phyloP scores from a whole-genome alignment of 2,888 invertebrate genomes.

The Stictocephala bisonia region DNA sequence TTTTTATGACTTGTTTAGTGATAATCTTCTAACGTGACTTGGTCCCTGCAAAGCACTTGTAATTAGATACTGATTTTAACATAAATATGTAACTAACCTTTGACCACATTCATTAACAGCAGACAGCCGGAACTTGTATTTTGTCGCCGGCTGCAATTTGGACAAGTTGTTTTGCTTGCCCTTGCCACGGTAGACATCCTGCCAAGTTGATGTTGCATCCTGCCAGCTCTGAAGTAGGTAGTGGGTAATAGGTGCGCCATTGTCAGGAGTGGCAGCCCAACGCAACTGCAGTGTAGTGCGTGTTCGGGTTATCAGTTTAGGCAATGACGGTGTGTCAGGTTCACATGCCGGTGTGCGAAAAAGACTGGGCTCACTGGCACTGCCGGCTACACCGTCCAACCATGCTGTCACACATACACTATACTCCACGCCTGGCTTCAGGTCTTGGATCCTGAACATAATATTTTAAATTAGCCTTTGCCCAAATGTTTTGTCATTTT shows the following conservation, averaged over 20 bases:
- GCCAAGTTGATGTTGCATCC: slow-evolving; percentile 65
- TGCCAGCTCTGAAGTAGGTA: slow-evolving; percentile 77
- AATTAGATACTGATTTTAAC: no score
- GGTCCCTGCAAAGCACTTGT: no score
- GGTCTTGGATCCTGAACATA: slow-evolving; percentile 74
- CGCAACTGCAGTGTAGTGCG: slow-evolving; percentile 78
- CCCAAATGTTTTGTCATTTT: no score
- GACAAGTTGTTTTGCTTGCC: slow-evolving; percentile 80
- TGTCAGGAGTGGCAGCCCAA: slow-evolving; percentile 80
- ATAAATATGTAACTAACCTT: no score
- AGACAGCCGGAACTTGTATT: slow-evolving; percentile 84
- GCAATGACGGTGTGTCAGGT: slow-evolving; percentile 79
- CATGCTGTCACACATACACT: slow-evolving; percentile 83
- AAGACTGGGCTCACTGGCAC: slow-evolving; percentile 80
- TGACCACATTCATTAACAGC: slow-evolving; percentile 86
- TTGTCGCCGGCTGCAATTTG: slow-evolving; percentile 81
- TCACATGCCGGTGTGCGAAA: slow-evolving; percentile 86
- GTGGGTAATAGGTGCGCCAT: slow-evolving; percentile 81
- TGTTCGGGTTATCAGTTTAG: slow-evolving; percentile 77
- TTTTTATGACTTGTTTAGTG: no score
- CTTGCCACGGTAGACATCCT: slow-evolving; percentile 78
- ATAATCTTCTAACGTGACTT: no score
- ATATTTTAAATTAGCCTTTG: neutral
- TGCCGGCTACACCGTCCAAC: slow-evolving; percentile 79
- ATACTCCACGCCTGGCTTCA: slow-evolving; percentile 90